Evolutionary conservation across 2,888 invertebrate genomes (phyloP), one percentile per base, ranked within the genome.

Genomic region (Sabatieria punctata): DNA sequence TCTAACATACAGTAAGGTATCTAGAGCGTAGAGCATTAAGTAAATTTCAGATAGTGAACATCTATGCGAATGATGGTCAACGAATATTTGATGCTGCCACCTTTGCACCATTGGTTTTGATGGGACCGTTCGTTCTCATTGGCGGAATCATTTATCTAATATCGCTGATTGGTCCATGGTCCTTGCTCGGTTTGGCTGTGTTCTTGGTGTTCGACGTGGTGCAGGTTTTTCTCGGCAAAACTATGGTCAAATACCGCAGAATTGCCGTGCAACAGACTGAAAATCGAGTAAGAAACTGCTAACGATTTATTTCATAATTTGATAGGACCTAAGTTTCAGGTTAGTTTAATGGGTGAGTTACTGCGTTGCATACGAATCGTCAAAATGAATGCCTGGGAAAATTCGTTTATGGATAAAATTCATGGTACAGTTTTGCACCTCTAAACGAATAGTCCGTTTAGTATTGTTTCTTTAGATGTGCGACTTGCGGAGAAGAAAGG

Each of bases 341-440:
- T 77, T 4, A 67, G 70, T 33, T 63, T 73, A 49, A 73, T 77
- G 63, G 72, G 71, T 44, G 77, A 77, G 57, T 66, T 76, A 15
- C 63, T 77, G 15, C 69, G 70, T 25, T 72, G 69, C 55, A 73
- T 77, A 38, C 74, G 75, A 57, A 63, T 75, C 23, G 74, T 78
- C 48, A 78, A 78, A 64, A 73, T 78, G 70, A 76, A 76, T 60
- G 74, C 74, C 1, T 77, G 77, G 77, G 78, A 77, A 57, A 70
- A 73, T 51, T 68, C 73, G 46, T 77, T 77, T 57, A 65, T 71
- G 39, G 62, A 69, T 30, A 66, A 67, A 49, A 67, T 75, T n/a
- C 46, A 55, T 36, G 49, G 55, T 60, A 57, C 18, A 8, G 27
- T 18, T 26, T 6, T 37, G 4, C 6, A 37, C 8, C 13, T 37